phyloP scores from a whole-genome alignment of 2,797 vertebrate species.

The Megalops cyprinoides region DNA sequence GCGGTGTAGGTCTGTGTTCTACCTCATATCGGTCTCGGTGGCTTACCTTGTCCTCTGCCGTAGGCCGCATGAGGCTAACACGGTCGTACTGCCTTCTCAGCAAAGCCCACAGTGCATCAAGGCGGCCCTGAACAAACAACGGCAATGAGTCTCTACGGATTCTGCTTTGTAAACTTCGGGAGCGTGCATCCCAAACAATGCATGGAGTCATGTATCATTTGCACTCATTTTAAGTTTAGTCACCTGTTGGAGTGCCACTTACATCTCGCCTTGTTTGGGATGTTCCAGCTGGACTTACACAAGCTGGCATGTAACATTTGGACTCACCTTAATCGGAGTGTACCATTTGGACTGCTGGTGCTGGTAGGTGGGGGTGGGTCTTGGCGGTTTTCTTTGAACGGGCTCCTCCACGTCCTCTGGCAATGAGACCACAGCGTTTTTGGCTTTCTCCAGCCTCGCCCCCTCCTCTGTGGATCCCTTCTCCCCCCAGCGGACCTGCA shows the following conservation, averaged over 20 bases:
- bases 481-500: conserved; percentile 93
- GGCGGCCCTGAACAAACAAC: conserved; percentile 78
- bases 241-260: neutral
- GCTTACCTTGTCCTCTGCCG: conserved; percentile 86
- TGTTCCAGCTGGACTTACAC: conserved; percentile 68
- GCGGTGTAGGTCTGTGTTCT: neutral
- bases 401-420: conserved; percentile 84
- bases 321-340: conserved; percentile 88
- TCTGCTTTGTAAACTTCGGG: neutral
- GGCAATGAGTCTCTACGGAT: neutral
- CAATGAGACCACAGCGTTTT: conserved; percentile 88
- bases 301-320: conserved; percentile 94
- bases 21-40: conserved; percentile 5
- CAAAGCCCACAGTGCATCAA: conserved; percentile 93
- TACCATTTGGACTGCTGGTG: conserved; percentile 88
- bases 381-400: conserved; percentile 65
- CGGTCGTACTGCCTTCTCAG: conserved; percentile 86
- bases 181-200: too few relatives aligned
- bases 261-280: neutral
- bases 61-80: conserved; percentile 93
- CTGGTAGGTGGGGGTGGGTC: conserved; percentile 64
- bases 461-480: conserved; percentile 97
- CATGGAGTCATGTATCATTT: too few relatives aligned
- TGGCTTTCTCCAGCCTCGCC: conserved; percentile 90
- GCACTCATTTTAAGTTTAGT: too few relatives aligned